phyloP scores from a whole-genome alignment of 2,113 vertebrate genomes.

The Toxotes chatareus region DNA sequence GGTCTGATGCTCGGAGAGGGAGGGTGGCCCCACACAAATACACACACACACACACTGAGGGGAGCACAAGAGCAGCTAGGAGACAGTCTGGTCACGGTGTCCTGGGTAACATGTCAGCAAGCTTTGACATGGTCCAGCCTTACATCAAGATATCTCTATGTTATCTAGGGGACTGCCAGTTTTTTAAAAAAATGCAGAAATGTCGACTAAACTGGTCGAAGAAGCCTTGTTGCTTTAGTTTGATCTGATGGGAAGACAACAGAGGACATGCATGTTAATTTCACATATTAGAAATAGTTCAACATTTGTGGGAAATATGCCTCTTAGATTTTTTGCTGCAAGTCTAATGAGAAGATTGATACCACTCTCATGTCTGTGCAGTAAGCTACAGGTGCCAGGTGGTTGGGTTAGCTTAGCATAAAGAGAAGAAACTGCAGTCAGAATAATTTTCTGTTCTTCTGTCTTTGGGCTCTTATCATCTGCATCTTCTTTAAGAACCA shows the following conservation, averaged over 20 bases:
- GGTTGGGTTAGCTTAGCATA: not conserved
- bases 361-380: not conserved
- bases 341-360: not conserved
- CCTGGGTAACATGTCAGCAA: constrained; percentile 73
- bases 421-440: not conserved
- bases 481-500: not conserved
- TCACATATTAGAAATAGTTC: not conserved
- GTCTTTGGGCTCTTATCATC: too few relatives aligned
- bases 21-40: constrained; percentile 8
- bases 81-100: constrained; percentile 63
- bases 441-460: too few relatives aligned
- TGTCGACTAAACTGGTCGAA: not conserved
- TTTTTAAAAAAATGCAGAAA: constrained; percentile 18
- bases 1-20: constrained; percentile 75
- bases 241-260: not conserved
- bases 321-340: not conserved
- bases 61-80: constrained; percentile 1
- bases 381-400: not conserved
- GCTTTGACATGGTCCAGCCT: constrained; percentile 68
- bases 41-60: constrained; percentile 13
- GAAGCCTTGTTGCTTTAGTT: not conserved
- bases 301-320: not conserved
- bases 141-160: constrained; percentile 54
- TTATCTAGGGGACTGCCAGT: constrained; percentile 35
- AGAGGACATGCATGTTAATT: not conserved